phyloP scores from a whole-genome alignment of 2,113 vertebrate genomes.

The Pyxicephalus adspersus region DNA sequence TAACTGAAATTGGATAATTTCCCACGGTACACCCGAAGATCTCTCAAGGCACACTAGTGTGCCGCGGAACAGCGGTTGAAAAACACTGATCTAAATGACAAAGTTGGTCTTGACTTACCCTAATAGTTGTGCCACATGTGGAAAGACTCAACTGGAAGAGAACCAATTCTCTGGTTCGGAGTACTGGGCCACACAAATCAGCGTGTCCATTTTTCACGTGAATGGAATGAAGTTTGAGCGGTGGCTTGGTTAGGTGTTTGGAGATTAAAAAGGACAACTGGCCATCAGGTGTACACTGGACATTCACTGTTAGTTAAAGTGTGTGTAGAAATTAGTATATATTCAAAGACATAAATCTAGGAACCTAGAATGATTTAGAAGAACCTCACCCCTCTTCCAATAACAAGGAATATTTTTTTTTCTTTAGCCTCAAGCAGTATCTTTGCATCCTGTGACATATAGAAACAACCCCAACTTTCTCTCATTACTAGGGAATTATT shows the following conservation, averaged over 20 bases:
- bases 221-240: slow-evolving; percentile 19
- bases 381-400: background rate
- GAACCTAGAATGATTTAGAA: background rate
- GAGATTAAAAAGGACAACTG: slow-evolving; percentile 45
- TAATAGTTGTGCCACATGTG: slow-evolving; percentile 28
- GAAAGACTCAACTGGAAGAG: slow-evolving; percentile 41
- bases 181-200: background rate
- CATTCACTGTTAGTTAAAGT: slow-evolving; percentile 31
- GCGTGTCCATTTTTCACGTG: background rate
- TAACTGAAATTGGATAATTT: too few species aligned
- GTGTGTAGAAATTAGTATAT: background rate
- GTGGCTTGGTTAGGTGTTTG: background rate
- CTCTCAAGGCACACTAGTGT: too few species aligned
- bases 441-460: background rate
- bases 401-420: background rate
- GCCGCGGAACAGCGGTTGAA: too few species aligned
- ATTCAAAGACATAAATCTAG: background rate
- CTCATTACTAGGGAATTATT: background rate
- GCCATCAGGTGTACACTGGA: slow-evolving; percentile 39
- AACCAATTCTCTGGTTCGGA: background rate
- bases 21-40: too few species aligned
- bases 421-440: slow-evolving; percentile 45
- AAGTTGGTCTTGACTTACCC: slow-evolving; percentile 4
- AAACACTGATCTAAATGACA: too few species aligned
- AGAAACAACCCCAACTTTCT: background rate